These are phyloP conservation scores for Yoshiicerus persimilis DNA, from an alignment of 1,140 invertebrate genomes.

Conservation along the genomic window DNA sequence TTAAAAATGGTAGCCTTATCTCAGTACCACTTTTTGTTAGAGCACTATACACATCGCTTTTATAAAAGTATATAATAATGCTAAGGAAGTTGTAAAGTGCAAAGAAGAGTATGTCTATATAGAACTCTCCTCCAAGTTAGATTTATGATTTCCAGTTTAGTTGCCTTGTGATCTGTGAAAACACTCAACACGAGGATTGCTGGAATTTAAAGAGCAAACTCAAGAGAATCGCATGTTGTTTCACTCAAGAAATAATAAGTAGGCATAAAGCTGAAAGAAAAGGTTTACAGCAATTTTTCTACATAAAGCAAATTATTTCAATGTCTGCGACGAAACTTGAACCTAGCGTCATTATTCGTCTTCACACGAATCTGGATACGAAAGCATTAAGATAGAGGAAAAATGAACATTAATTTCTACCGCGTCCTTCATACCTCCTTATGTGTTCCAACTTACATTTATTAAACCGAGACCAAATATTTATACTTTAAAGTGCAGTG, in stretches of 20 bases:
- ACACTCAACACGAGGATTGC: neutral
- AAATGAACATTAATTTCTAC: neutral
- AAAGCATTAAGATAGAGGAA: neutral
- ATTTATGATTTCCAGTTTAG: neutral
- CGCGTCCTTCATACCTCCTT: neutral
- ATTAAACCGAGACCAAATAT: too few relatives aligned
- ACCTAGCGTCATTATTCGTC: neutral
- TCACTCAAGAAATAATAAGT: neutral
- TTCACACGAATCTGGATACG: neutral
- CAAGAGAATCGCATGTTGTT: too few relatives aligned
- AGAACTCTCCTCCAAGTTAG: neutral
- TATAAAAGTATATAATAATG: too few relatives aligned
- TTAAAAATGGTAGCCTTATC: too few relatives aligned
- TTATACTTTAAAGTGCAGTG: neutral
- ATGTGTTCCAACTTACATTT: neutral
- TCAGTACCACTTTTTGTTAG: too few relatives aligned
- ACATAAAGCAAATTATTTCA: neutral
- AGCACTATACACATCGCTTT: too few relatives aligned
- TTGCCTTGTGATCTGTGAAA: neutral
- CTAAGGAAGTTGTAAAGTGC: too few relatives aligned
- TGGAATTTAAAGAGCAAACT: too few relatives aligned
- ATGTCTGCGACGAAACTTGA: neutral
- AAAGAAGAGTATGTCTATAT: too few relatives aligned
- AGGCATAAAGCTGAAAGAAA: neutral
- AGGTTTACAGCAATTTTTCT: neutral